These are phyloP conservation scores for Passer domesticus DNA, from an alignment of 2,113 vertebrate genomes.

Conservation along the genomic window DNA sequence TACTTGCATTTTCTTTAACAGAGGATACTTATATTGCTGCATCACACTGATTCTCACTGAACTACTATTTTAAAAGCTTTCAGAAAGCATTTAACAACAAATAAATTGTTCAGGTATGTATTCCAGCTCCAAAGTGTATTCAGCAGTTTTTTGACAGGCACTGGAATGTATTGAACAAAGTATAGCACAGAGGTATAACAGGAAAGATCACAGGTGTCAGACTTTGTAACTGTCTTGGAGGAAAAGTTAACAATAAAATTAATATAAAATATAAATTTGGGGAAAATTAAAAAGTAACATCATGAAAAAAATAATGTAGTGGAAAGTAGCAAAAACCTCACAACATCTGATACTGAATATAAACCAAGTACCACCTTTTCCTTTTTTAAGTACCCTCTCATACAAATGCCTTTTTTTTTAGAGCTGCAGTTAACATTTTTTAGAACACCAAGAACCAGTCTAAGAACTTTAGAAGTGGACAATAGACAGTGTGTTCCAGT, in stretches of 20 bases:
- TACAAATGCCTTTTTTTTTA: neutral
- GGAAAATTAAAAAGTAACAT: neutral
- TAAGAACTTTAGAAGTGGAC: neutral
- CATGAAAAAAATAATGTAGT: neutral
- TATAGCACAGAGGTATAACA: neutral
- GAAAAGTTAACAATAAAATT: neutral
- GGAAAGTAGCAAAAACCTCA: neutral
- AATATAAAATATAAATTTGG: neutral
- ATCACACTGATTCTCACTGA: neutral
- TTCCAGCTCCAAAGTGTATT: neutral
- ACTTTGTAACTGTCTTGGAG: neutral
- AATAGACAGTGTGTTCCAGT: accelerated
- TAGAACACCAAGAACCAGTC: neutral
- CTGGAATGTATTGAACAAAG: neutral
- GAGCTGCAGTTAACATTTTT: neutral
- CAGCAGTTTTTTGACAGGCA: neutral
- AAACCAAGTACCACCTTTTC: neutral
- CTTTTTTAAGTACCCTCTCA: neutral
- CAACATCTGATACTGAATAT: neutral
- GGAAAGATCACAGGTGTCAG: neutral
- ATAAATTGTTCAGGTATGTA: neutral
- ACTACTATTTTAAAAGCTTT: neutral
- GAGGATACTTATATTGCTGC: too few species aligned
- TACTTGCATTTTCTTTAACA: neutral
- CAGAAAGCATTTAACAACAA: neutral